A percentile compares a stretch with the other conserved stretches of the same genome.
These are phyloP conservation scores for Cinclus cinclus DNA, from an alignment of 2,113 vertebrate genomes.

Conservation along the genomic window DNA sequence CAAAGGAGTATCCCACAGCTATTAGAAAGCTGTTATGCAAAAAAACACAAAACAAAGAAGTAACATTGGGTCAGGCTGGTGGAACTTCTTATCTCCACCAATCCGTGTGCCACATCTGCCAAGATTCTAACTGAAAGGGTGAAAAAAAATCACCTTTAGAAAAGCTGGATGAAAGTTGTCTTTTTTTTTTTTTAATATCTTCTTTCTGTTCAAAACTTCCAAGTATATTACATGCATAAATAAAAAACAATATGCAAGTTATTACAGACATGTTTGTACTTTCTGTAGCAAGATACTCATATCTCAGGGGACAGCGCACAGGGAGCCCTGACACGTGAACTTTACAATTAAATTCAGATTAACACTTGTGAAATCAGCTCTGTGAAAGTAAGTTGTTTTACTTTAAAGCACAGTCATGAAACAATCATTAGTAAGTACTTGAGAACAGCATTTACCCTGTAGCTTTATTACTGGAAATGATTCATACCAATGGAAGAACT, in stretches of 20 bases:
- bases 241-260: neutral
- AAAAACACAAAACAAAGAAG: neutral
- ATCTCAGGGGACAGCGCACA: neutral
- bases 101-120: neutral
- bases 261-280: neutral
- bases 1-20: neutral
- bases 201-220: neutral
- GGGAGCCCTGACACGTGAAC: neutral
- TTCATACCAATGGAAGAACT: neutral
- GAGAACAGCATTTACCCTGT: neutral
- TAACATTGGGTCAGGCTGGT: neutral
- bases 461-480: slow-evolving; percentile 2
- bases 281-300: neutral
- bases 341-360: neutral
- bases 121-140: neutral
- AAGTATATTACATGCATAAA: neutral
- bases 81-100: neutral
- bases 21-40: neutral
- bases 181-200: neutral
- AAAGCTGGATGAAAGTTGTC: neutral
- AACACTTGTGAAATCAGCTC: neutral
- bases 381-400: neutral
- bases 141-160: neutral
- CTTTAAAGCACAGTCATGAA: neutral
- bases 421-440: neutral